Conservation (phyloP, 2,888 invertebrate species). For the Plusia festucae region DNA sequence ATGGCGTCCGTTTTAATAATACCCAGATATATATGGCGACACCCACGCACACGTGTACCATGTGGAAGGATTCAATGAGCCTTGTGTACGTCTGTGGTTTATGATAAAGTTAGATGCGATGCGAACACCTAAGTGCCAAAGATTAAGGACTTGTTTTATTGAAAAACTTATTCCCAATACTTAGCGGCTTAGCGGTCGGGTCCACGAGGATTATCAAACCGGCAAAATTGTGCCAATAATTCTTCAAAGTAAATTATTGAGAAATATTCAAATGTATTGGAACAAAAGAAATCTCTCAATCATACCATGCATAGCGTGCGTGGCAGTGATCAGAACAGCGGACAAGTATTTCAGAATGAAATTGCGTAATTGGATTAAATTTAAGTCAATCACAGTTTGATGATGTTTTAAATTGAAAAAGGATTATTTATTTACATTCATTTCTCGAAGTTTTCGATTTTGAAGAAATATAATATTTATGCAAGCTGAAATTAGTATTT, state of each 20-base stretch:
- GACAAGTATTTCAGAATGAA: background rate
- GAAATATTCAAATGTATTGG: background rate
- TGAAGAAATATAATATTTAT: background rate
- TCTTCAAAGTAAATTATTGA: background rate
- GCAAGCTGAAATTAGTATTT: background rate
- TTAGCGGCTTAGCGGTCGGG: background rate
- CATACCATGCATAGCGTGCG: background rate
- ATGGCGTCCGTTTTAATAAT: slow-evolving; percentile 71
- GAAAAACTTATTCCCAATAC: background rate
- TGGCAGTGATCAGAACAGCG: slow-evolving; percentile 1
- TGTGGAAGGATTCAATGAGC: slow-evolving; percentile 63
- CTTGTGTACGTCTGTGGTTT: slow-evolving; percentile 49
- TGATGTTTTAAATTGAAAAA: slow-evolving; percentile 2
- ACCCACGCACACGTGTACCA: slow-evolving; percentile 59
- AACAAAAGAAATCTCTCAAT: background rate
- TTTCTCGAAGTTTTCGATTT: background rate
- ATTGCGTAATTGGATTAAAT: background rate
- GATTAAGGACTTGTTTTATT: slow-evolving; percentile 12
- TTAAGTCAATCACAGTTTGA: slow-evolving; percentile 2
- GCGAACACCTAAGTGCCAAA: slow-evolving; percentile 9
- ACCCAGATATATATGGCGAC: slow-evolving; percentile 59
- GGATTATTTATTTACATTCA: background rate
- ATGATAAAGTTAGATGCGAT: slow-evolving; percentile 31
- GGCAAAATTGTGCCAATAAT: background rate
- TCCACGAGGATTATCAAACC: background rate